Base-by-base conservation (phyloP, 2,113 vertebrate species). In the Hippolais icterina region DNA sequence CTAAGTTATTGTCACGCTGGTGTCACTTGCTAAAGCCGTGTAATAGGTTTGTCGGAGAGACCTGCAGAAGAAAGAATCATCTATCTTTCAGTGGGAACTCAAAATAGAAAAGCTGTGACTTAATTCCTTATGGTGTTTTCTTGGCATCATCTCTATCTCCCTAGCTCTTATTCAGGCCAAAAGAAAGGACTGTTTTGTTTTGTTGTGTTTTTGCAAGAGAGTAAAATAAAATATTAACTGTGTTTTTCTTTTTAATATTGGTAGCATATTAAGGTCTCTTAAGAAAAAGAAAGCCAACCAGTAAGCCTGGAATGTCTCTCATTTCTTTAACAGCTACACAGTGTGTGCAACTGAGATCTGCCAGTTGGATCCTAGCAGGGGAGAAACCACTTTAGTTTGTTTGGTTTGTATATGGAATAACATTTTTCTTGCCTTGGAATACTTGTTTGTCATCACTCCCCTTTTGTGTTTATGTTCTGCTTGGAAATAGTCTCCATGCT, bases 371-470 rank as follows among this genome's bases (percentile, higher is more conserved):
- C 88, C 59, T 94, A 92, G 93, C 86, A 90, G 92, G 96, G 90
- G 96, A 96, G 96, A 96, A 96, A 95, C 92, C 93, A 95, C 93
- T 95, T 95, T 56, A 89, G 96, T 95, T 96, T 96, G 91, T 96
- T 97, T 97, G 93, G 82, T 96, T 96, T 96, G 94, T 94, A 52
- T 96, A 94, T 93, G 94, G 85, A 96, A 93, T 96, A 97, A 96
- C 94, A 96, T 97, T 96, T 97, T 97, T 97, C 96, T 97, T 97
- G 88, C 90, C 86, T 83, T 87, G 88, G 80, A 97, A 96, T 96
- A 95, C 90, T 97, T 97, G 93, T 96, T 97, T 97, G 94, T 97
- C 96, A 96, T 96, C 96, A 79, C 94, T 96, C 92, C 68, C 65
- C 56, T 84, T 96, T 97, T 95, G 94, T 96, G 92, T 97, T 96